Evolutionary conservation across 2,797 vertebrate genomes (phyloP).

Genomic region (Eulemur albifrons): DNA sequence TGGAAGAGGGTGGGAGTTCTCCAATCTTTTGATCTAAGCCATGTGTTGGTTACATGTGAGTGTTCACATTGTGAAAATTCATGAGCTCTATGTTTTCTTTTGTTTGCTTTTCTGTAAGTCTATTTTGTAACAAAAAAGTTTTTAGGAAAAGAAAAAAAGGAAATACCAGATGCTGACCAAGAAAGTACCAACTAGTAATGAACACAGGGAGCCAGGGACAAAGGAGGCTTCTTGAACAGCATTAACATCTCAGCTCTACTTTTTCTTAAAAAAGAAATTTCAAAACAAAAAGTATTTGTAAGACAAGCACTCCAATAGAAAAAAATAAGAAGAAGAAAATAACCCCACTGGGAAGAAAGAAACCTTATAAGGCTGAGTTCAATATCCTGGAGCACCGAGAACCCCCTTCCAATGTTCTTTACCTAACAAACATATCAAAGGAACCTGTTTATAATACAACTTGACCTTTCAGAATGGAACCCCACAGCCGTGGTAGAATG

Average conservation of each 20-base stretch:
- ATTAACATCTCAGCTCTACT: background rate
- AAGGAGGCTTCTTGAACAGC: background rate
- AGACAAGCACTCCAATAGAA: background rate
- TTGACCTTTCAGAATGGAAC: background rate
- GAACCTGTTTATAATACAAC: background rate
- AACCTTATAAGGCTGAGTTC: background rate
- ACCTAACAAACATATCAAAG: constrained; percentile 15
- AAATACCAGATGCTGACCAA: background rate
- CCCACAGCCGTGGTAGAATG: background rate
- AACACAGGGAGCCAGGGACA: background rate
- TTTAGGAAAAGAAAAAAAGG: background rate
- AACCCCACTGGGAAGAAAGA: background rate
- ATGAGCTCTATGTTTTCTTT: background rate
- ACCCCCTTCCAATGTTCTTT: background rate
- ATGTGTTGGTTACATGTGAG: background rate
- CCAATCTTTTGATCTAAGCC: background rate
- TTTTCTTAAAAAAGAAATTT: background rate
- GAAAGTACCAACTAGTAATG: background rate
- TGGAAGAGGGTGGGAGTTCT: background rate
- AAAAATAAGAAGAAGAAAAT: background rate
- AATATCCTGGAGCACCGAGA: background rate
- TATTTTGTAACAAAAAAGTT: background rate
- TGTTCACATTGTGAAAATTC: background rate
- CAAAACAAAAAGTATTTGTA: constrained; percentile 28
- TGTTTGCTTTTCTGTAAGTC: background rate